Evolutionary conservation across 2,888 invertebrate species (phyloP).

Genomic region (Rhaphigaster nebulosa): DNA sequence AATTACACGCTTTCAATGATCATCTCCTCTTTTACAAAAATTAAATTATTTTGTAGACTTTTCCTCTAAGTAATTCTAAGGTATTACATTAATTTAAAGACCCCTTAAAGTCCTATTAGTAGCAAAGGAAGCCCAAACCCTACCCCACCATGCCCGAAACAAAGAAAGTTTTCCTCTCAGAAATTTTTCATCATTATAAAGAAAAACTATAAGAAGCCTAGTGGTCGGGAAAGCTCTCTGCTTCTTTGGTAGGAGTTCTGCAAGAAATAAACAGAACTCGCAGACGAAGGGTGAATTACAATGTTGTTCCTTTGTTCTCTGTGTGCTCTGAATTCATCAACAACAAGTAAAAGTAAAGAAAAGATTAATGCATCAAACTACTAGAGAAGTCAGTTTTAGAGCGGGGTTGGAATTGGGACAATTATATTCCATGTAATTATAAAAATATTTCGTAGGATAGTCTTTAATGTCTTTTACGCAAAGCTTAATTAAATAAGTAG

Average conservation of each 20-base stretch:
- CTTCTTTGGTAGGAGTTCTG: background rate
- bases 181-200: slow-evolving; percentile 13
- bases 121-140: background rate
- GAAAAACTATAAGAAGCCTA: background rate
- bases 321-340: background rate
- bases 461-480: too few relatives aligned
- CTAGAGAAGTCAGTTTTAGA: background rate
- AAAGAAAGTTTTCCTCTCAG: background rate
- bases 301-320: background rate
- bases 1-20: background rate
- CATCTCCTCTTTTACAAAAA: background rate
- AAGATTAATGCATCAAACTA: background rate
- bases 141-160: background rate
- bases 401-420: background rate
- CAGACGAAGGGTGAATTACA: slow-evolving; percentile 26
- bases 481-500: too few relatives aligned
- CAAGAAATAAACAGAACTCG: slow-evolving; percentile 13
- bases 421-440: background rate
- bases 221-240: background rate
- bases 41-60: background rate
- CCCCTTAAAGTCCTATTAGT: background rate
- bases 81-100: background rate
- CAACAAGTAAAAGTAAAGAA: background rate
- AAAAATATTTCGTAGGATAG: background rate
- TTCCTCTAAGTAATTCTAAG: background rate